Evolutionary conservation across 1,140 invertebrate species (phyloP), one percentile per base, ranked within the genome.

Genomic region (Rhyacophila brunnea): DNA sequence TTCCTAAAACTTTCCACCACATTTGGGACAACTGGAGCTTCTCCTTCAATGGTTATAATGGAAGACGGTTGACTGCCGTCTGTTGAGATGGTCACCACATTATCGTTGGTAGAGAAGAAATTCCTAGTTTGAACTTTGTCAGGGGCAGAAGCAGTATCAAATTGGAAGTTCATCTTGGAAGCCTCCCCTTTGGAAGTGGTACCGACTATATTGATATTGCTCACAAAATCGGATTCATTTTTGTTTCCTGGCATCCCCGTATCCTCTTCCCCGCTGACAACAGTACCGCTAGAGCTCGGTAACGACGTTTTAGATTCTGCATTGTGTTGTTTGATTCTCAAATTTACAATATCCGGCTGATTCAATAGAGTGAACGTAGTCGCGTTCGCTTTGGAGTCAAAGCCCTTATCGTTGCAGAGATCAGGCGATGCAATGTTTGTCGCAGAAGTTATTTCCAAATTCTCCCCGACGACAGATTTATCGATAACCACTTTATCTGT

Each of bases 341-440:
- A 73, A 46, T 77, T 78, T 0, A 79, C 75, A 13, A 78, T 77
- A 57, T 79, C 77, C 3, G 77, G 77, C 69, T 79, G 77, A 64
- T 79, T 65, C 14, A 65, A 71, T 69, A 75, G 70, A 4, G 75
- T 66, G 15, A 74, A 77, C 66, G 78, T 76, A 15, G 73, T 74
- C 1, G 74, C 70, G 48, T 79, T 76, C 10, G 72, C 74, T 58
- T 48, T 65, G 9, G 15, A 11, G n/a, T 65, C 62, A 15, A 42
- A 14, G 36, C 42, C 15, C 69, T 70, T 14, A 68, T 70, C 43
- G 68, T 66, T 67, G 71, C 70, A 52, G 58, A 66, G 63, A 69
- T 75, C 53, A 15, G 38, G n/a, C 38, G 35, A 51, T 7, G 20
- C n/a, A 14, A 17, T 43, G 9, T 19, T 17, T 38, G n/a, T 44